Percentiles rank a stretch among this genome's conserved stretches.
These are phyloP conservation scores for Idaea aversata DNA, from an alignment of 2,888 invertebrate species.

Conservation along the genomic window DNA sequence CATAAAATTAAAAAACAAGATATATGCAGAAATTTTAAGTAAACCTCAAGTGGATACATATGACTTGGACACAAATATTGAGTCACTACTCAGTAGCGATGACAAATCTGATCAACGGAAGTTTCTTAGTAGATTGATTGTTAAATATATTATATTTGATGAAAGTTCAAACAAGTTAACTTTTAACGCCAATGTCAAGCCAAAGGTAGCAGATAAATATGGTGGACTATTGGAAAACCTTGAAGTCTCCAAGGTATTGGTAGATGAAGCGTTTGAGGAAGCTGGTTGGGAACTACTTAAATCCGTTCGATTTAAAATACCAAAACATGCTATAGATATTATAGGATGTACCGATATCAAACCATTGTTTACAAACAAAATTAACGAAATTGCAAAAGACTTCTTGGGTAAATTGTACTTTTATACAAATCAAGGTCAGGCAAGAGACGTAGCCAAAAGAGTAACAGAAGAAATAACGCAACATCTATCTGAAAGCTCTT, in stretches of 20 bases:
- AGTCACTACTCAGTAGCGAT: background rate
- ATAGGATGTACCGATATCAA: background rate
- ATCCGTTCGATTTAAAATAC: background rate
- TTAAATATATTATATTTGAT: background rate
- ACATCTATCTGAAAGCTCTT: background rate
- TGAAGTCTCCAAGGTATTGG: background rate
- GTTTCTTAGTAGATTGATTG: background rate
- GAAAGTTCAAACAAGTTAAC: background rate
- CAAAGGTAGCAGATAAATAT: background rate
- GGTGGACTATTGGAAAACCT: background rate
- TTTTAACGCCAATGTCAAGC: background rate
- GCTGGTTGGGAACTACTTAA: background rate
- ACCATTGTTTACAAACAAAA: background rate
- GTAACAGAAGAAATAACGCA: background rate
- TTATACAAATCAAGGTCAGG: slow-evolving; percentile 4
- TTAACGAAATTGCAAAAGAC: background rate
- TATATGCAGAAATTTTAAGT: background rate
- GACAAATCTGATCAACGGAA: too few species aligned
- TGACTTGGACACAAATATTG: background rate
- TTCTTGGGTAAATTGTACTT: background rate
- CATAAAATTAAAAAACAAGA: background rate
- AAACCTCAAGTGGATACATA: background rate
- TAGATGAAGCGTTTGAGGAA: background rate
- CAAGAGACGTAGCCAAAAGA: background rate
- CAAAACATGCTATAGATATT: background rate